phyloP scores from a whole-genome alignment of 1,140 invertebrate genomes.

The Adoxophyes honmai region DNA sequence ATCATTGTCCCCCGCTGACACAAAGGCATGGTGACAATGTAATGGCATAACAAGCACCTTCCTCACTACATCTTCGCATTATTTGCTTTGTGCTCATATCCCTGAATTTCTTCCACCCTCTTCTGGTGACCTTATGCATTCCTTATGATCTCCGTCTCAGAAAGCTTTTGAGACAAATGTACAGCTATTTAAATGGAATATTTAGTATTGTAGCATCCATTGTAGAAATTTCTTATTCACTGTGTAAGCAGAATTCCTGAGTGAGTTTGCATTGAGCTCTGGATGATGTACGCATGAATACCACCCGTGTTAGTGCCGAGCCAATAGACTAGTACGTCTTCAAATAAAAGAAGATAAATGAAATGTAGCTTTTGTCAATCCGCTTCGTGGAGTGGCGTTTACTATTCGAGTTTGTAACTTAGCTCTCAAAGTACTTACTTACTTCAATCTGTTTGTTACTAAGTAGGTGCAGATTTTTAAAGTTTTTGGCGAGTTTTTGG shows the following conservation, averaged over 20 bases:
- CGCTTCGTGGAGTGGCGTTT: no score
- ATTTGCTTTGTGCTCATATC: conserved; percentile 34
- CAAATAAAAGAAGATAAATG: no score
- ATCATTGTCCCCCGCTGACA: neutral
- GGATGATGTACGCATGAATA: neutral
- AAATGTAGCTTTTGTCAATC: no score
- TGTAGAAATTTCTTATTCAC: conserved; percentile 66
- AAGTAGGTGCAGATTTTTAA: no score
- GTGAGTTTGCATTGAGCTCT: conserved; percentile 17
- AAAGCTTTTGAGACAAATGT: conserved; percentile 69
- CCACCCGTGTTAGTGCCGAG: no score
- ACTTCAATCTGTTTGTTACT: no score
- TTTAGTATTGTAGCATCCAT: conserved; percentile 66
- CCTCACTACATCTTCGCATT: conserved; percentile 18
- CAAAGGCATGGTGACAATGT: neutral
- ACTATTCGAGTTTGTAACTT: no score
- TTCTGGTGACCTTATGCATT: conserved; percentile 58
- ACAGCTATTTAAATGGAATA: conserved; percentile 69
- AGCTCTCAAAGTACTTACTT: no score
- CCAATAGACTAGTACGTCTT: no score
- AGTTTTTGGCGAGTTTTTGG: no score
- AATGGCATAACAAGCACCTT: conserved; percentile 8
- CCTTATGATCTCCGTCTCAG: conserved; percentile 52
- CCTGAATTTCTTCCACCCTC: conserved; percentile 40
- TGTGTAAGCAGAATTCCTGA: conserved; percentile 58